Evolutionary conservation across 2,797 vertebrate species (phyloP).

Genomic region (Limosa lapponica): DNA sequence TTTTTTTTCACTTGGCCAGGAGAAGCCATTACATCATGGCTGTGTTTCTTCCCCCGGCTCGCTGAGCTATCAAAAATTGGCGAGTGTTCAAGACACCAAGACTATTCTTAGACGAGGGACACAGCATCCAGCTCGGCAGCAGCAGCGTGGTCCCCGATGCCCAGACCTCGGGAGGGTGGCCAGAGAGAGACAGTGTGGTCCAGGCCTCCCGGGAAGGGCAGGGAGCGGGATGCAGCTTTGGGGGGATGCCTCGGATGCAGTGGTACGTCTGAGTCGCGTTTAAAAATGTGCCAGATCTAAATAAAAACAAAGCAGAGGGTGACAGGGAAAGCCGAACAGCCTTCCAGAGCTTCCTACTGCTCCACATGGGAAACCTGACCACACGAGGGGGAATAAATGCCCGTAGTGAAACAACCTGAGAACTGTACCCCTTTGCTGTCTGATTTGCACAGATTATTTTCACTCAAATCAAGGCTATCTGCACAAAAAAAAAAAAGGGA

Average conservation of each 20-base stretch:
- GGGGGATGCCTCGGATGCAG: background rate
- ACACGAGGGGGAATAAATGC: background rate
- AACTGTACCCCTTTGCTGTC: background rate
- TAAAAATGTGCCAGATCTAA: background rate
- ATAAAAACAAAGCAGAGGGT: background rate
- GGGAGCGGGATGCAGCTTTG: background rate
- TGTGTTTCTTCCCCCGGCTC: slow-evolving; percentile 10
- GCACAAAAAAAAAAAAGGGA: background rate
- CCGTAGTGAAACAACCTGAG: background rate
- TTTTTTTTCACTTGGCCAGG: slow-evolving; percentile 23
- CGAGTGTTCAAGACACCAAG: background rate
- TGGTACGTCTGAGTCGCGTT: rapidly evolving
- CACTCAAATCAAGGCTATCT: background rate
- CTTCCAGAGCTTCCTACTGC: background rate
- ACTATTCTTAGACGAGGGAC: slow-evolving; percentile 1
- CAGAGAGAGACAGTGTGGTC: background rate
- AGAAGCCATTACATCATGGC: slow-evolving; percentile 69
- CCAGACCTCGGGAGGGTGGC: rapidly evolving
- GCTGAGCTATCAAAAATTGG: slow-evolving; percentile 25
- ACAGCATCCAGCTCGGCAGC: background rate
- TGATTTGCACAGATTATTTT: background rate
- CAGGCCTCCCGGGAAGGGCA: background rate
- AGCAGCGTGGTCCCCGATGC: background rate
- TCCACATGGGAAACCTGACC: background rate
- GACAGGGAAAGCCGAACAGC: background rate